phyloP scores from a whole-genome alignment of 2,888 invertebrate species.

The Linnaemya vulpina region DNA sequence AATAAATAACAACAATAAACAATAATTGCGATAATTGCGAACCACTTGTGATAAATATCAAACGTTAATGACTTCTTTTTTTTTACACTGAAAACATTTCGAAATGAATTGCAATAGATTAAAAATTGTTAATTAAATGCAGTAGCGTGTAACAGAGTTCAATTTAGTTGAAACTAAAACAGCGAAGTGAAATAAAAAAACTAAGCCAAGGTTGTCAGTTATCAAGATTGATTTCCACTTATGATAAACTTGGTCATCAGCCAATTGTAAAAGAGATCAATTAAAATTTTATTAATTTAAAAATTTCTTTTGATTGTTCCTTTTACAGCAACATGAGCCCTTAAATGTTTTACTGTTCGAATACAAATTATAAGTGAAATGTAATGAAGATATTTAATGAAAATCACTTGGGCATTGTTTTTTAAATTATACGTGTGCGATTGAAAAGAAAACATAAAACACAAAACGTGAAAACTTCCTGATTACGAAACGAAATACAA shows the following conservation, averaged over 20 bases:
- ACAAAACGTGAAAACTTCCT: conserved; percentile 63
- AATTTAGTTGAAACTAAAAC: conserved; percentile 5
- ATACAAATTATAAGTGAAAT: conserved; percentile 20
- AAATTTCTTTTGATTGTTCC: not conserved
- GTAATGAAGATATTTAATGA: not conserved
- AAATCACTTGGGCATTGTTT: conserved; percentile 31
- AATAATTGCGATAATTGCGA: conserved; percentile 20
- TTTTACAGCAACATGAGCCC: conserved; percentile 62
- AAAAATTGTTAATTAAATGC: conserved; percentile 21
- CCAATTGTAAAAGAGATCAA: not conserved
- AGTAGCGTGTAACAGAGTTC: conserved; percentile 15
- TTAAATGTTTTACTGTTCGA: conserved; percentile 37
- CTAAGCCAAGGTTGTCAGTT: conserved; percentile 40
- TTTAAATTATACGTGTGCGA: conserved; percentile 25
- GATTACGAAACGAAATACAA: conserved; percentile 59
- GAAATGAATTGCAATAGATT: not conserved
- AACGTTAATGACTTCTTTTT: conserved; percentile 38
- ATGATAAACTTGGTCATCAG: not conserved
- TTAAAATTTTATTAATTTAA: conserved; percentile 15
- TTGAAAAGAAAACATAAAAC: not conserved
- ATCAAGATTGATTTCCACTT: conserved; percentile 15
- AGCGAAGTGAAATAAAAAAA: not conserved
- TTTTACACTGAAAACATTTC: conserved; percentile 1
- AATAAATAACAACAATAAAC: conserved; percentile 11
- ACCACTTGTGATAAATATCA: conserved; percentile 22